Evolutionary conservation across 2,888 invertebrate genomes (phyloP).

Genomic region (Trachelus stipa): DNA sequence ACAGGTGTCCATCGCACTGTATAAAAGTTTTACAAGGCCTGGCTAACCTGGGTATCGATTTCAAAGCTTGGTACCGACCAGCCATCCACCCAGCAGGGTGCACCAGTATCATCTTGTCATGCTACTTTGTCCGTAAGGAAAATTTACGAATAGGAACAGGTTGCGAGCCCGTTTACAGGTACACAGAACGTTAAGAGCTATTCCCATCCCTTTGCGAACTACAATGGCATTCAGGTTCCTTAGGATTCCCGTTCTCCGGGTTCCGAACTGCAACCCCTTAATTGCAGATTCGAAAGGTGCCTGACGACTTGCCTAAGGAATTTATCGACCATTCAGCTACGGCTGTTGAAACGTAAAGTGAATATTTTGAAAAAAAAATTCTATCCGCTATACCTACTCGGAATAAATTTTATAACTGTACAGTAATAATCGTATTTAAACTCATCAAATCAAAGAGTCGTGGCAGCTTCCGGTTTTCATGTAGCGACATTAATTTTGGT

Average conservation of each 20-base stretch:
- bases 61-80: conserved; percentile 35
- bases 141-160: conserved; percentile 31
- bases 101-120: conserved; percentile 31
- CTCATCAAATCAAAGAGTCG: neutral
- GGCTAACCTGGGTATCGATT: conserved; percentile 28
- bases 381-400: neutral
- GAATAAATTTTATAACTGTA: neutral
- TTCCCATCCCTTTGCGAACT: neutral
- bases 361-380: neutral
- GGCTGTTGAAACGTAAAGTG: neutral
- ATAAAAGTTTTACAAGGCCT: conserved; percentile 20
- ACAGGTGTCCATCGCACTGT: conserved; percentile 23
- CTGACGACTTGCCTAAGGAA: neutral
- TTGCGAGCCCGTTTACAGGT: conserved; percentile 8
- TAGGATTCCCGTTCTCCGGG: neutral
- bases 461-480: neutral
- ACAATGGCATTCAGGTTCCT: neutral
- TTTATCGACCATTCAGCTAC: neutral
- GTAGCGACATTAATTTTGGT: neutral
- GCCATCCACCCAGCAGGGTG: conserved; percentile 32
- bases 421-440: neutral
- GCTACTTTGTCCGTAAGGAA: conserved; percentile 30
- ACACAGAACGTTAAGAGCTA: neutral
- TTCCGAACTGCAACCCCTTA: neutral
- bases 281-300: neutral